phyloP scores from a whole-genome alignment of 2,888 invertebrate species.

The Lymantria dispar region DNA sequence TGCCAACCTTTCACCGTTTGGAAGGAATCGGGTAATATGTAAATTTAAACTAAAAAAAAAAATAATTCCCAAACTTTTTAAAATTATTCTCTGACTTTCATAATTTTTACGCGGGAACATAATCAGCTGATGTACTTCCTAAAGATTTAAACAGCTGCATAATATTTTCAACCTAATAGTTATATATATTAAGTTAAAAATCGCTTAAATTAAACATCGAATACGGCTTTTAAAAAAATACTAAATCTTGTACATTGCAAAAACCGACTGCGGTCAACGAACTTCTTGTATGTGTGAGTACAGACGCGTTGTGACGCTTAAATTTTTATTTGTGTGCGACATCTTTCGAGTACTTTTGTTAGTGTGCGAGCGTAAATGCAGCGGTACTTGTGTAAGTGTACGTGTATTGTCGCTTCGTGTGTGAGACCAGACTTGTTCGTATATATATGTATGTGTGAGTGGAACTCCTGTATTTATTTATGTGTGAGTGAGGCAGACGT shows the following conservation, averaged over 20 bases:
- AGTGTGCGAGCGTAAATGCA: conserved; percentile 10
- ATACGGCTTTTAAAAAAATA: conserved; percentile 29
- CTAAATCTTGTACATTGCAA: conserved; percentile 40
- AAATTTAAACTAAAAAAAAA: neutral
- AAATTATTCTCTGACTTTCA: neutral
- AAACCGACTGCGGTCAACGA: conserved; percentile 52
- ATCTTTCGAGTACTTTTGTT: conserved; percentile 9
- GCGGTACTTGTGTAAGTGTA: conserved; percentile 14
- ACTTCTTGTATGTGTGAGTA: conserved; percentile 32
- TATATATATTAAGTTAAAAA: conserved; percentile 9
- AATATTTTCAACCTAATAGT: conserved; percentile 2
- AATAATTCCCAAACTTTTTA: neutral
- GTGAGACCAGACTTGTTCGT: conserved; percentile 31
- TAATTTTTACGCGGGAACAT: conserved; percentile 6
- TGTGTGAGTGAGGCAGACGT: conserved; percentile 20
- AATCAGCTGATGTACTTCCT: conserved; percentile 7
- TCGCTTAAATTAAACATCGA: conserved; percentile 6
- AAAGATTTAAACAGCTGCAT: neutral
- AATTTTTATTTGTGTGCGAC: conserved; percentile 7
- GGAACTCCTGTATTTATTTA: conserved; percentile 10
- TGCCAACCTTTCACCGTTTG: no score
- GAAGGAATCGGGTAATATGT: no score
- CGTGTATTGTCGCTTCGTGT: conserved; percentile 9
- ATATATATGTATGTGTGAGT: conserved; percentile 17
- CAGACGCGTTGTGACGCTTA: conserved; percentile 13